A percentile compares a stretch with the other conserved stretches of the same genome.
phyloP scores from a whole-genome alignment of 2,113 vertebrate species.

The Halichoerus grypus region DNA sequence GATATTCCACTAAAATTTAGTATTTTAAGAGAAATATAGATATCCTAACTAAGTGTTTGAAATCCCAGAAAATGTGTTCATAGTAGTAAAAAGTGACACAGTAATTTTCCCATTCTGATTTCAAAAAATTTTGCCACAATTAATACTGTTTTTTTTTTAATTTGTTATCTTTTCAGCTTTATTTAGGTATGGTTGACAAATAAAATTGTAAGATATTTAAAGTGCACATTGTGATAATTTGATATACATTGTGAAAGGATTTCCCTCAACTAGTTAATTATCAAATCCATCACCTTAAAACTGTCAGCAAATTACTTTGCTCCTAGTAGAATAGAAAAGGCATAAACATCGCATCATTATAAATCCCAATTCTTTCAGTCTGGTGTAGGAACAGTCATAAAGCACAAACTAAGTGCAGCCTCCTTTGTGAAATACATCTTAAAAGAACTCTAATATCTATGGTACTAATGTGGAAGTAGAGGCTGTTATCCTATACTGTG shows the following conservation, averaged over 20 bases:
- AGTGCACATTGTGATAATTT: neutral
- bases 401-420: neutral
- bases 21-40: constrained; percentile 24
- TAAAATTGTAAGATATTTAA: neutral
- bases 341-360: neutral
- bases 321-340: neutral
- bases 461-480: neutral
- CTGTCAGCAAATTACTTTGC: neutral
- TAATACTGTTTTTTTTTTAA: neutral
- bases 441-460: neutral
- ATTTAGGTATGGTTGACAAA: neutral
- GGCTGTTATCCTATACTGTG: neutral
- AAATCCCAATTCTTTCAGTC: constrained; percentile 43
- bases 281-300: constrained; percentile 19
- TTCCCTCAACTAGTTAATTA: neutral
- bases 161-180: neutral
- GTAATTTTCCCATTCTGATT: neutral
- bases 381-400: constrained; percentile 37
- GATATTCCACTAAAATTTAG: constrained; percentile 28
- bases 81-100: neutral
- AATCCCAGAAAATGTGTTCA: constrained; percentile 32
- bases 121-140: constrained; percentile 17
- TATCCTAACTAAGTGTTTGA: neutral
- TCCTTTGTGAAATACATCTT: neutral
- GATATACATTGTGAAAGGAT: neutral